Evolutionary conservation across 2,113 vertebrate genomes (phyloP), one percentile per base, ranked within the genome.

Genomic region (Deroptyus accipitrinus): DNA sequence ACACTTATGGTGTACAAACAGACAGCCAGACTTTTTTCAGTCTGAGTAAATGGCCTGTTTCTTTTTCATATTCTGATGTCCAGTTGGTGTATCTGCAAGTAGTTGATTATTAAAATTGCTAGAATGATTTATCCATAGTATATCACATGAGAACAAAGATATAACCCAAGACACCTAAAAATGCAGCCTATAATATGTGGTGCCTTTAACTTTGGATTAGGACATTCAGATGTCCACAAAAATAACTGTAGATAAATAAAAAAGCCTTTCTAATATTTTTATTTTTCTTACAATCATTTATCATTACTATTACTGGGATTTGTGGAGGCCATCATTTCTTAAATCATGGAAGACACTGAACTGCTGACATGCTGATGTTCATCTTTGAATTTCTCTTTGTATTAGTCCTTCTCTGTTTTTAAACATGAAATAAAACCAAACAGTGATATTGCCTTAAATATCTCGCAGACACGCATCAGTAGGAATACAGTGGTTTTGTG

Each of bases 121-220:
- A 4, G 33, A 25, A 4, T 13, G 24, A 31, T 23, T 78, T 35
- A 24, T 10, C 74, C 22, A 0, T 4, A 17, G 17, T 1, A 1
- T 49, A 10, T 9, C 37, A 6, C 1, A 1, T 31, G 57, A 6
- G 35, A 64, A 11, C 52, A 9, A 11, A n/a, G 46, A 33, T 23
- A 27, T 1, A 2, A 20, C 11, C 13, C 1, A 4, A n/a, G 37
- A 7, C 42, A 18, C 10, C 17, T 17, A 2, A 2, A n/a, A 62
- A 54, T 17, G n/a, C 75, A 11, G 17, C 27, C 61, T 74, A 1
- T 10, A 2, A 7, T 2, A 6, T 9, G 51, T 12, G 30, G 27
- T 57, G 51, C 46, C 52, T 68, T 49, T 31, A 31, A 5, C 31
- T 41, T 28, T 30, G 49, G 12, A 5, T 8, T 27, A 30, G 11